Base-by-base conservation (phyloP, 2,888 invertebrate genomes). In the Oxyscelio sp. region DNA sequence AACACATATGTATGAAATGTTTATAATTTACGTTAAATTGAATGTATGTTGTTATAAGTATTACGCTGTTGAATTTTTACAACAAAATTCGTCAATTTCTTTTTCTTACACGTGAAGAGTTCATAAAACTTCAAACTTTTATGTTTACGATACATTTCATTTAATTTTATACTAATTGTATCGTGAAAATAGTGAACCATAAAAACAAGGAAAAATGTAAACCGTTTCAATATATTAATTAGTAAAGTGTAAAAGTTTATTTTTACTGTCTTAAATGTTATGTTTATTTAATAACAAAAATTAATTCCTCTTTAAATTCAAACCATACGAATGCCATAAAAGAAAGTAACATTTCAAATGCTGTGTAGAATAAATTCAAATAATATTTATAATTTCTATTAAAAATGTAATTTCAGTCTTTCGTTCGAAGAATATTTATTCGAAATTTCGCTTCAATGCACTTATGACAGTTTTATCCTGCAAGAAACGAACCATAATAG, bases 401-500 rank as follows among this genome's bases (percentile, higher is more conserved):
- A 38, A 43, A 43, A 15, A 15, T 43, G 15, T 43, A 11, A 34
- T 9, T 34, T 43, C 43, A 3, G 1, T n/a, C 17, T 43, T 15
- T 15, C 48, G 11, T n/a, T 19, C 8, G 21, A 17, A 11, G 56
- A 56, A 43, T 68, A 31, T 56, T 56, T 27, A 43, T 56, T 43
- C 15, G 24, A 56, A 54, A 68, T 34, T 15, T 22, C 11, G 21
- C 4, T 17, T 4, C 13, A 17, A 24, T 19, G 22, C 52, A 66
- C 38, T 52, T 21, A 19, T 52, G 40, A 52, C 66, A 56, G 22
- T 54, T 56, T 38, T 56, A 70, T 21, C n/a, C 8, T 43, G 34
- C 43, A 66, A 50, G 56, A 50, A 71, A 52, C 34, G 48, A 68
- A 61, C 52, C 66, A 56, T 63, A 70, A 63, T 56, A 54, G 70